A percentile compares a stretch with the other conserved stretches of the same genome.
Conservation (phyloP, 2,888 invertebrate species). For the Pseudococcus viburni region DNA sequence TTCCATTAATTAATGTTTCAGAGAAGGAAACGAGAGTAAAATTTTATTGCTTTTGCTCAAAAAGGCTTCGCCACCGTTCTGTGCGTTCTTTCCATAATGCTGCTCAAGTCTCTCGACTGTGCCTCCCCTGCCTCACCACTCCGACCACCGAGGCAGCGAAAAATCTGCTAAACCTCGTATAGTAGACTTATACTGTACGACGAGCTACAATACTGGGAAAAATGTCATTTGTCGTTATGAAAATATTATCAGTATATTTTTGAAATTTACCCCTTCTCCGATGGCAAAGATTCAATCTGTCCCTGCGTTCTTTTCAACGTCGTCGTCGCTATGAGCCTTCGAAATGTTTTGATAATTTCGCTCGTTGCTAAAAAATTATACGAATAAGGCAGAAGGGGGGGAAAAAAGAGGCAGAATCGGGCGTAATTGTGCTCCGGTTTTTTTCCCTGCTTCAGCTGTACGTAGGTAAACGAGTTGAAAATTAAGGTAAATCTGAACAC, state of each 20-base stretch:
- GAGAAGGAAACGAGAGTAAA: constrained; percentile 47
- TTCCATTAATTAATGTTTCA: constrained; percentile 56
- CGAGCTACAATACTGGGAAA: constrained; percentile 2
- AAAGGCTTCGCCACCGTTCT: neutral
- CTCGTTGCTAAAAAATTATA: neutral
- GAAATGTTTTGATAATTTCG: constrained; percentile 20
- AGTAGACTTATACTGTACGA: neutral
- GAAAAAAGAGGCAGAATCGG: neutral
- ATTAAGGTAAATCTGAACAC: constrained; percentile 12
- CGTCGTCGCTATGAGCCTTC: neutral
- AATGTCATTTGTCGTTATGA: constrained; percentile 52
- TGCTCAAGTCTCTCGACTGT: too few relatives aligned
- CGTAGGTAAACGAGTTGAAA: neutral
- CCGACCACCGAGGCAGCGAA: neutral
- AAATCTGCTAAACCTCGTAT: constrained; percentile 28
- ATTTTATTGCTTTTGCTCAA: constrained; percentile 38
- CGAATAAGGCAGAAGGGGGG: neutral
- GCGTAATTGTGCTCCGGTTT: neutral
- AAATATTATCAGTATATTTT: constrained; percentile 43
- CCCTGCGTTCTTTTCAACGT: neutral
- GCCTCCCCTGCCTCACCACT: neutral
- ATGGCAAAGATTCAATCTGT: neutral
- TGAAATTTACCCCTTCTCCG: neutral
- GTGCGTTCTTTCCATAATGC: neutral
- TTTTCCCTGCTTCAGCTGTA: neutral